Evolutionary conservation across 2,888 invertebrate genomes (phyloP).

Genomic region (Cataglyphis albicans): DNA sequence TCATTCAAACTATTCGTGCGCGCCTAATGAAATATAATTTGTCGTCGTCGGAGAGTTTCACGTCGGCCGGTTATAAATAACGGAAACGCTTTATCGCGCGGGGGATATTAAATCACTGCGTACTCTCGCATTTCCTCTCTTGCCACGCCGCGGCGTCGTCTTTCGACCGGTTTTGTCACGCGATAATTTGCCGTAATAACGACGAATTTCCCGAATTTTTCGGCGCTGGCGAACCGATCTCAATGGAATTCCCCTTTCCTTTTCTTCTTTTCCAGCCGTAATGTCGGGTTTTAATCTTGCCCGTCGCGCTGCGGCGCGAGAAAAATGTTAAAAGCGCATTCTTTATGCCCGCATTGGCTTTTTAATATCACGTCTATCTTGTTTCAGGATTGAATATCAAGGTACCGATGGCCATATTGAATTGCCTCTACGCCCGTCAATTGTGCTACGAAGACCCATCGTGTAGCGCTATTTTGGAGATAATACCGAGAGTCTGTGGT

Average conservation of each 20-base stretch:
- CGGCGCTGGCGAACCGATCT: slow-evolving; percentile 39
- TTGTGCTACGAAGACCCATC: slow-evolving; percentile 96
- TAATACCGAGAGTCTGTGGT: slow-evolving; percentile 96
- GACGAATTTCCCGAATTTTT: slow-evolving; percentile 51
- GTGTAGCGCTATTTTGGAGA: slow-evolving; percentile 95
- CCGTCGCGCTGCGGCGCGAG: slow-evolving; percentile 32
- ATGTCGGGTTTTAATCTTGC: slow-evolving; percentile 44
- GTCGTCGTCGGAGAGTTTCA: slow-evolving; percentile 66
- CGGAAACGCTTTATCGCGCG: slow-evolving; percentile 67
- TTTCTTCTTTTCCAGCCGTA: slow-evolving; percentile 19
- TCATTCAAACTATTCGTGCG: slow-evolving; percentile 53
- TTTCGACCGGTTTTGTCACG: slow-evolving; percentile 25
- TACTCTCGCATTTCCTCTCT: not conserved
- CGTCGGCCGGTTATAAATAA: slow-evolving; percentile 63
- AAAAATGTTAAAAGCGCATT: slow-evolving; percentile 48
- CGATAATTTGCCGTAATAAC: slow-evolving; percentile 49
- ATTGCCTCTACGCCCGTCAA: slow-evolving; percentile 95
- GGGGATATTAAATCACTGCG: slow-evolving; percentile 68
- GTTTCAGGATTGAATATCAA: slow-evolving; percentile 93
- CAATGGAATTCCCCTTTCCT: slow-evolving; percentile 46
- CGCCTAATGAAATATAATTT: slow-evolving; percentile 71
- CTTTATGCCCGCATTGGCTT: slow-evolving; percentile 33
- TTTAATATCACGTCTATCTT: slow-evolving; percentile 42
- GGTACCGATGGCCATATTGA: slow-evolving; percentile 92
- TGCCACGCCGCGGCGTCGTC: not conserved